Base-by-base conservation (phyloP, 2,113 vertebrate species). In the Galeopterus variegatus region DNA sequence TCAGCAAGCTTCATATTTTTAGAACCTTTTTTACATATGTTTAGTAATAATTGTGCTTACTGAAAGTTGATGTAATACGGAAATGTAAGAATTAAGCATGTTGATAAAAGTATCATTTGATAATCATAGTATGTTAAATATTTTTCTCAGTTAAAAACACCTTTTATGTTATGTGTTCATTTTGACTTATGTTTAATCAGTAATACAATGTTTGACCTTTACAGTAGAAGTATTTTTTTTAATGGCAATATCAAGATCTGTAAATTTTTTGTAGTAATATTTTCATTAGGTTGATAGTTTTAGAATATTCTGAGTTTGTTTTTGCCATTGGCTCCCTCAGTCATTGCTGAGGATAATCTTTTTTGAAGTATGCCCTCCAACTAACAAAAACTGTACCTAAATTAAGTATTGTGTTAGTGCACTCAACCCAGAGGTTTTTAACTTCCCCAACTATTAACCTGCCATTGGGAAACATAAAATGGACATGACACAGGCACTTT, bases 201-300 rank as follows among this genome's bases (percentile, higher is more conserved):
- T 8, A 83, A 72, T 84, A 73, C 76, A 77, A 72, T 65, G 28
- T 67, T 97, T 79, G 11, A 7, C 72, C 75, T 97, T 95, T 67
- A 52, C 10, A 85, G 15, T 69, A 79, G 36, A 72, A 72, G 23
- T 80, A 26, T 80, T 76, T 96, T 56, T 86, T 79, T 88, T 65
- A 83, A 45, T 85, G 65, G n/a, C 28, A 89, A 2, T 85, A 52
- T 60, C 70, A 91, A 60, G 56, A 64, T 58, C 26, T 23, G 41
- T 80, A 88, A 76, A 24, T 83, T 23, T 92, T 93, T 19, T 58
- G 4, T 72, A 48, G 7, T 62, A 48, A 41, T 95, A 77, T 86
- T 96, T 97, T 93, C 60, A 41, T 41, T 41, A 62, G 58, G 28
- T 93, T 93, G 41, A 80, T 90, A 76, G 31, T 85, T 95, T 86